Conservation (phyloP, 2,797 vertebrate species). For the Botia almorhae region DNA sequence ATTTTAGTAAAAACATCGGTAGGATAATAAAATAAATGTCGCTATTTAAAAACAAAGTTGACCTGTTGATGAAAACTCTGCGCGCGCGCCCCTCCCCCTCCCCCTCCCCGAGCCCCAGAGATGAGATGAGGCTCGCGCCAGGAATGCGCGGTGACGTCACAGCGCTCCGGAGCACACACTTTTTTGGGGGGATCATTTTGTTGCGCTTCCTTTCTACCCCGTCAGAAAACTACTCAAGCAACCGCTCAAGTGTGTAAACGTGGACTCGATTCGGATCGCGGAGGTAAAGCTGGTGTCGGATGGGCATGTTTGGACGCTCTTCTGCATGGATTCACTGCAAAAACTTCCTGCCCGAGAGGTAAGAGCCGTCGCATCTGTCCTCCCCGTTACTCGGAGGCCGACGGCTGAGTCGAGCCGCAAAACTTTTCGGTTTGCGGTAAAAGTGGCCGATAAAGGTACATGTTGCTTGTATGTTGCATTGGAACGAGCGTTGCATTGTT, state of each 20-base stretch:
- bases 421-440: not conserved
- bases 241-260: not conserved
- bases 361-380: not conserved
- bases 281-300: not conserved
- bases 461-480: not conserved
- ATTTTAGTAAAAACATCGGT: not conserved
- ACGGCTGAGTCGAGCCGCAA: not conserved
- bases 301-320: not conserved
- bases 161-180: not conserved
- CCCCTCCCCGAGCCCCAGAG: constrained; percentile 26
- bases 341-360: constrained; percentile 13
- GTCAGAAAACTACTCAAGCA: too few relatives aligned
- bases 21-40: not conserved
- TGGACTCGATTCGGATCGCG: not conserved
- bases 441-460: constrained; percentile 1
- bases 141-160: constrained; percentile 49
- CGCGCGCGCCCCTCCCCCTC: constrained; percentile 20
- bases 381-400: constrained; percentile 38
- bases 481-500: not conserved
- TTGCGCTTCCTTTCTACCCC: not conserved
- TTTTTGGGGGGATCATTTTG: constrained; percentile 12
- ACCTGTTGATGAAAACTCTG: not conserved
- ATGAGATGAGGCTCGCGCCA: constrained; percentile 38
- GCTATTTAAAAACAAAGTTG: not conserved
- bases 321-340: not conserved